These are phyloP conservation scores for Xenops minutus DNA, from an alignment of 2,797 vertebrate species.

Conservation along the genomic window DNA sequence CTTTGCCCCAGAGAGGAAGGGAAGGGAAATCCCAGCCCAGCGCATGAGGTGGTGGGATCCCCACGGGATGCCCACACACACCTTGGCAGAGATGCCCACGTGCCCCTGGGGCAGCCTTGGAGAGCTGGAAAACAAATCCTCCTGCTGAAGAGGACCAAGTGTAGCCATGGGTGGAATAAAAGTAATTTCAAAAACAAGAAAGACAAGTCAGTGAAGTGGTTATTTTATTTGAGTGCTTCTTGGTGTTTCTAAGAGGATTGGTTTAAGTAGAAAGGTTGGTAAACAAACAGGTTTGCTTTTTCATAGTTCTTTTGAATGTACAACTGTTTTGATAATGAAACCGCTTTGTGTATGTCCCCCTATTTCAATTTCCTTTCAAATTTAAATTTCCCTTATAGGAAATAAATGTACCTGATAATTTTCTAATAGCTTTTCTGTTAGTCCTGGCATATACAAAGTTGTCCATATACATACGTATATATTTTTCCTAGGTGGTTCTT, in stretches of 20 bases:
- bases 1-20: not conserved
- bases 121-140: not conserved
- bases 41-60: not conserved
- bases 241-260: not conserved
- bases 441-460: not conserved
- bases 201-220: not conserved
- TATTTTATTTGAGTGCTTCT: not conserved
- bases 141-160: not conserved
- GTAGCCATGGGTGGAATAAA: rapidly evolving
- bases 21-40: not conserved
- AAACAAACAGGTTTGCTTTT: not conserved
- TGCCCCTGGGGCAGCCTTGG: not conserved
- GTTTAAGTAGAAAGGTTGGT: not conserved
- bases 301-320: not conserved
- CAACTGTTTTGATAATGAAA: not conserved
- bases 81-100: not conserved
- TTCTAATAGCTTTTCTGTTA: not conserved
- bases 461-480: not conserved
- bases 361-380: not conserved
- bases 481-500: not conserved
- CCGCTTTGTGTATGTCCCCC: not conserved
- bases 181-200: not conserved
- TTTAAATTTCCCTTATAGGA: not conserved
- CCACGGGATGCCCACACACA: rapidly evolving
- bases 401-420: not conserved